Conservation (phyloP, 2,797 vertebrate genomes). For the Tapirus indicus region DNA sequence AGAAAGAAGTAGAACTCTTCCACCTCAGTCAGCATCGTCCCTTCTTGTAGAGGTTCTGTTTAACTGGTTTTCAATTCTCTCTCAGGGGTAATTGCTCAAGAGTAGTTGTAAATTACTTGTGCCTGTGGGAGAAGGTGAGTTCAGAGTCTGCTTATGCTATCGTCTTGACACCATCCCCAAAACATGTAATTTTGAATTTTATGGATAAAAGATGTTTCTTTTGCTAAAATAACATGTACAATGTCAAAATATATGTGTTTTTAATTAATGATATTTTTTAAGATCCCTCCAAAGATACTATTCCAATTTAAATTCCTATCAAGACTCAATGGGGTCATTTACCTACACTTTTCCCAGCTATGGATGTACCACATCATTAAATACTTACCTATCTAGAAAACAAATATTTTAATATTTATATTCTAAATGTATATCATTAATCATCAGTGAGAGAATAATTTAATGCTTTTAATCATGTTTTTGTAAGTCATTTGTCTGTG, state of each 20-base stretch:
- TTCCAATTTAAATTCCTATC: not conserved
- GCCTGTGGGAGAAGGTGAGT: too few species aligned
- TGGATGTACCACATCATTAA: not conserved
- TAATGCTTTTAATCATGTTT: not conserved
- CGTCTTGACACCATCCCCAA: not conserved
- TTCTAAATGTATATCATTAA: not conserved
- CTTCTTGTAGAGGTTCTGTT: too few species aligned
- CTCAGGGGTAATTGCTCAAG: too few species aligned
- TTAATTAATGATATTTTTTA: not conserved
- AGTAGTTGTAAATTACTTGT: too few species aligned
- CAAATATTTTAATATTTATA: not conserved
- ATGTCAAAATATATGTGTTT: not conserved
- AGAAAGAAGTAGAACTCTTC: too few species aligned
- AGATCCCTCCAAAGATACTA: not conserved
- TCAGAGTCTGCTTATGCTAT: too few species aligned
- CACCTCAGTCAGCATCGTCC: too few species aligned
- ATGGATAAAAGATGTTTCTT: not conserved
- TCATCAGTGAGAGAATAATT: not conserved
- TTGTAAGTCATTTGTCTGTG: not conserved
- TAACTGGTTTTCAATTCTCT: too few species aligned
- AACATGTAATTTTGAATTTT: not conserved
- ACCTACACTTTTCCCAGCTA: not conserved
- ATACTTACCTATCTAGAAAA: not conserved
- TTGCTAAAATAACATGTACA: not conserved
- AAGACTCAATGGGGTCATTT: not conserved